Evolutionary conservation across 2,113 vertebrate species (phyloP).

Genomic region (Cyanocitta stelleri): DNA sequence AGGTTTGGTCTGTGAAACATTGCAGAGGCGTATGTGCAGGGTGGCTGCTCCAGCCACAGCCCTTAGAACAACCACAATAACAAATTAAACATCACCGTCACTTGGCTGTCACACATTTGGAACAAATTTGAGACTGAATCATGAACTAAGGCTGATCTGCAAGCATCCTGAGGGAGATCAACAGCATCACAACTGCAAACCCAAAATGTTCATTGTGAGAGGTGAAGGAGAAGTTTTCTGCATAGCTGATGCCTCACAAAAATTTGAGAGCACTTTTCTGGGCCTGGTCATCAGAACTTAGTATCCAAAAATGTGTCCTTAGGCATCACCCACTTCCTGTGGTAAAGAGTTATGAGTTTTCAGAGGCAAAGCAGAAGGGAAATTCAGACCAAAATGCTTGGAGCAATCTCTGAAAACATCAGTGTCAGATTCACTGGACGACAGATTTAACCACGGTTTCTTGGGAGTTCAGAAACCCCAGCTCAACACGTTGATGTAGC

Average conservation of each 20-base stretch:
- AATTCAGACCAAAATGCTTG: not conserved
- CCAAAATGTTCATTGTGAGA: not conserved
- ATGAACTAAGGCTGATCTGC: not conserved
- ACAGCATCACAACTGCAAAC: not conserved
- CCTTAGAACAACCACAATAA: not conserved
- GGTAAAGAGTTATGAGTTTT: not conserved
- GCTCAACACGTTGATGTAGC: not conserved
- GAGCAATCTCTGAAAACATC: not conserved
- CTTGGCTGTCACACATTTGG: not conserved
- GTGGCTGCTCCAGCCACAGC: not conserved
- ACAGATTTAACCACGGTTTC: not conserved
- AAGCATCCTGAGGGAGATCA: not conserved
- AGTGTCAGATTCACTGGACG: not conserved
- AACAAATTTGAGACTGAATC: not conserved
- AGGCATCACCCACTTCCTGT: not conserved
- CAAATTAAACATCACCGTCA: not conserved
- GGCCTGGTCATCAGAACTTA: not conserved
- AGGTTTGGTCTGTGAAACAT: not conserved
- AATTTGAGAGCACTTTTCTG: rapidly evolving
- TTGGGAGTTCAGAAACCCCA: not conserved
- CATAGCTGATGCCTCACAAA: not conserved
- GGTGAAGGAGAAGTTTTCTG: rapidly evolving
- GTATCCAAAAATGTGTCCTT: not conserved
- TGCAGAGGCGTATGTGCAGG: not conserved
- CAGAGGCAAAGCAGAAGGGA: not conserved